Evolutionary conservation across 23 tunicate genomes (phyloP).

Genomic region (Phallusia fumigata): DNA sequence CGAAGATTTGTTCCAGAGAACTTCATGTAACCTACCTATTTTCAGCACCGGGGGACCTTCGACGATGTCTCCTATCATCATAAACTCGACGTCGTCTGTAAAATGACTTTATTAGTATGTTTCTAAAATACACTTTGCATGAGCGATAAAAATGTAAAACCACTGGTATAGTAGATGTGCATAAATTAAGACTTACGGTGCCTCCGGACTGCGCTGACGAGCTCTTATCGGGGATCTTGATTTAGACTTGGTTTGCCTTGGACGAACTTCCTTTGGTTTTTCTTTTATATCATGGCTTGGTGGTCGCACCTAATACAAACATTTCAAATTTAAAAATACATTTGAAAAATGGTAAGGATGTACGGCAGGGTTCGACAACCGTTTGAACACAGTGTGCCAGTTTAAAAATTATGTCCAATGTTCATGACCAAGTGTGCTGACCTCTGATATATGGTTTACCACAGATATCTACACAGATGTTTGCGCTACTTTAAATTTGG

Average conservation of each 20-base stretch:
- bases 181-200: slow-evolving; percentile 17
- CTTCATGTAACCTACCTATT: slow-evolving; percentile 26
- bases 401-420: too few species aligned
- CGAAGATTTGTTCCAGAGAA: too few species aligned
- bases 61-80: slow-evolving; percentile 43
- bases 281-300: slow-evolving; percentile 18
- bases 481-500: too few species aligned
- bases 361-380: too few species aligned
- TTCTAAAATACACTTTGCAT: neutral
- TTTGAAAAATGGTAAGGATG: too few species aligned
- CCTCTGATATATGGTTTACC: too few species aligned
- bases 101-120: neutral
- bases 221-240: slow-evolving; percentile 28
- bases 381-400: too few species aligned
- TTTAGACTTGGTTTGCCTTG: slow-evolving; percentile 2
- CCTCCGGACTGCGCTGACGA: slow-evolving; percentile 29
- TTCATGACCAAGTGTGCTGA: too few species aligned
- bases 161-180: neutral
- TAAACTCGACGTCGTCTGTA: slow-evolving; percentile 16
- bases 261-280: slow-evolving; percentile 19
- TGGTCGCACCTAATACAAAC: neutral
- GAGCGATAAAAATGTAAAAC: neutral
- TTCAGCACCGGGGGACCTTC: slow-evolving; percentile 34
- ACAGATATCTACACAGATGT: too few species aligned
- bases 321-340: too few species aligned